Conservation (phyloP, 2,888 invertebrate species). For the Drosophila macrospina region DNA sequence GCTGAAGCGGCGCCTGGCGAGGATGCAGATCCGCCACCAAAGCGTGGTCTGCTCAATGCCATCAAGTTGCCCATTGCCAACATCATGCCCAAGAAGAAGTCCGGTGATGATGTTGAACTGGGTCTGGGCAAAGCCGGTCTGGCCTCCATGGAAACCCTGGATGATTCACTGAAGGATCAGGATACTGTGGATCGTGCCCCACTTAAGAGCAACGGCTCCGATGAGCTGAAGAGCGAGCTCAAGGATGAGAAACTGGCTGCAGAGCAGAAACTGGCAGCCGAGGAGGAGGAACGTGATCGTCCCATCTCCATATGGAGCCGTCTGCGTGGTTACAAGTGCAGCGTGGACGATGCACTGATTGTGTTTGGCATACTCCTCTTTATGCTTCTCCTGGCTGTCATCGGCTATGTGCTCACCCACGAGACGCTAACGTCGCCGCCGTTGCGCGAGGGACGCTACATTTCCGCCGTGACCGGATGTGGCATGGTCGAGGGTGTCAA, state of each 20-base stretch:
- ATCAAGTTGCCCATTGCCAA: constrained; percentile 88
- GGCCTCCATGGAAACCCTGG: constrained; percentile 93
- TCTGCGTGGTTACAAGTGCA: constrained; percentile 89
- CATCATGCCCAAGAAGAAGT: constrained; percentile 87
- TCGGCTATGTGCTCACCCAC: constrained; percentile 88
- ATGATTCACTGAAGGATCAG: constrained; percentile 89
- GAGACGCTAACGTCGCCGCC: constrained; percentile 87
- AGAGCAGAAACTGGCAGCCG: constrained; percentile 82
- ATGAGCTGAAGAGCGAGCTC: constrained; percentile 90
- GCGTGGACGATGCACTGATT: constrained; percentile 88
- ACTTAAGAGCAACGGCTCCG: constrained; percentile 86
- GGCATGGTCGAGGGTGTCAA: constrained; percentile 92
- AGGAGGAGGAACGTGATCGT: constrained; percentile 68
- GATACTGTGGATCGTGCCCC: constrained; percentile 87
- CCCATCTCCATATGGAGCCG: constrained; percentile 87
- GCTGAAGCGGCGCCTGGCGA: constrained; percentile 76
- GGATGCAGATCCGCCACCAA: constrained; percentile 79
- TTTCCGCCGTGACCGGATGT: constrained; percentile 91
- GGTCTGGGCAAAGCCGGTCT: constrained; percentile 89
- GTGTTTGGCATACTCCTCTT: constrained; percentile 87
- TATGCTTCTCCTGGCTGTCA: constrained; percentile 88
- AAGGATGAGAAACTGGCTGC: constrained; percentile 86
- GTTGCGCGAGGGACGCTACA: constrained; percentile 90
- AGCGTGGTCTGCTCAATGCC: constrained; percentile 87
- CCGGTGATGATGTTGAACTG: constrained; percentile 86